Evolutionary conservation across 2,888 invertebrate species (phyloP).

Genomic region (Mimumesa dahlbomi): DNA sequence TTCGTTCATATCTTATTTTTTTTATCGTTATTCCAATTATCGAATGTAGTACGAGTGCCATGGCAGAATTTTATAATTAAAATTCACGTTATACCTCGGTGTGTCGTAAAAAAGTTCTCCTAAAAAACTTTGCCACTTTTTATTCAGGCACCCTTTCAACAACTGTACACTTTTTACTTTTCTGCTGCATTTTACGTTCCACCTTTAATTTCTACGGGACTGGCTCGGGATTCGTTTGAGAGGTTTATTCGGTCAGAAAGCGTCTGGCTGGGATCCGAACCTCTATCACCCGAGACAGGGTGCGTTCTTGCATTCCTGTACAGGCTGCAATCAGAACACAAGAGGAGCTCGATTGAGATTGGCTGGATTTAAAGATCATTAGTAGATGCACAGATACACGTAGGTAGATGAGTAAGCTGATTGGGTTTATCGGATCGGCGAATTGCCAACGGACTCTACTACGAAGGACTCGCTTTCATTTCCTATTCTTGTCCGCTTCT

Average conservation of each 20-base stretch:
- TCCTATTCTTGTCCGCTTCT: conserved; percentile 55
- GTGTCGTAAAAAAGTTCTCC: no score
- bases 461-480: conserved; percentile 52
- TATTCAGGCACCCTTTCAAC: no score
- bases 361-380: conserved; percentile 71
- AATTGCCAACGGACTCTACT: conserved; percentile 62
- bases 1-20: no score
- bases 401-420: conserved; percentile 74
- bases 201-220: background rate
- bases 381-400: conserved; percentile 64
- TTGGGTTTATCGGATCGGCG: conserved; percentile 75
- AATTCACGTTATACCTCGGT: no score
- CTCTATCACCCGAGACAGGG: conserved; percentile 7
- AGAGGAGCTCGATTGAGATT: conserved; percentile 60
- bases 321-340: conserved; percentile 45
- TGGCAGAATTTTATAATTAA: no score
- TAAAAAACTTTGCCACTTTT: background rate
- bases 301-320: conserved; percentile 8
- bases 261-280: background rate
- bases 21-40: no score
- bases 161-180: no score
- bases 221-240: background rate
- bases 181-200: background rate
- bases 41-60: no score
- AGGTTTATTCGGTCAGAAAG: background rate